Evolutionary conservation across 2,888 invertebrate genomes (phyloP), one percentile per base, ranked within the genome.

Genomic region (Ephialtes manifestator): DNA sequence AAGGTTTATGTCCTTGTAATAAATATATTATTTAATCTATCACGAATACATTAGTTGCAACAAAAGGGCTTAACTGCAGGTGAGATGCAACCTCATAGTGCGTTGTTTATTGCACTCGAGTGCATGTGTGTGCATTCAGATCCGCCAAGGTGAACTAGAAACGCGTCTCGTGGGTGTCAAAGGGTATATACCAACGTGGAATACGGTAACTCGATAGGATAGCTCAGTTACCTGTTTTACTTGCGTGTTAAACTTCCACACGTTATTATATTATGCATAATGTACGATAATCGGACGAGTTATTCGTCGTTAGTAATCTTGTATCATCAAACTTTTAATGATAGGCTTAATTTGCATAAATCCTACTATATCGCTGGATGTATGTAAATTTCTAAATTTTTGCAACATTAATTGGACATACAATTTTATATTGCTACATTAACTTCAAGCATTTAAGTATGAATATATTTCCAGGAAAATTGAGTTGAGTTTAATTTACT

Each of bases 91-190:
- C 15, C 10, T 51, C 39, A 5, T 7, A 31, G 58, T 31, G 46
- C 24, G 46, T 82, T 65, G 15, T 72, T 72, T 67, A 53, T 43
- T 72, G 77, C 67, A 39, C 46, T 53, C 15, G 46, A 67, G 71
- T 55, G 48, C 43, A 53, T 43, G 31, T 46, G 89, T 89, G 89
- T 87, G 89, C 87, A 88, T 90, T 90, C 90, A 83, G 60, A 83
- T 46, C 43, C 89, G 85, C 88, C 93, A 93, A 93, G 93, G 93
- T 92, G 89, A 93, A 90, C 93, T 88, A 89, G 90, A 92, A 90
- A 88, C 82, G 83, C 85, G 68, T 88, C 65, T 82, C 88, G 92
- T 92, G 88, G 92, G 92, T 90, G 92, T 91, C 86, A 86, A 88
- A 89, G 87, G 88, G 89, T 88, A 55, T 20, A 76, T 15, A 24